Evolutionary conservation across 2,888 invertebrate genomes (phyloP), one percentile per base, ranked within the genome.

Genomic region (Xestia sexstrigata): DNA sequence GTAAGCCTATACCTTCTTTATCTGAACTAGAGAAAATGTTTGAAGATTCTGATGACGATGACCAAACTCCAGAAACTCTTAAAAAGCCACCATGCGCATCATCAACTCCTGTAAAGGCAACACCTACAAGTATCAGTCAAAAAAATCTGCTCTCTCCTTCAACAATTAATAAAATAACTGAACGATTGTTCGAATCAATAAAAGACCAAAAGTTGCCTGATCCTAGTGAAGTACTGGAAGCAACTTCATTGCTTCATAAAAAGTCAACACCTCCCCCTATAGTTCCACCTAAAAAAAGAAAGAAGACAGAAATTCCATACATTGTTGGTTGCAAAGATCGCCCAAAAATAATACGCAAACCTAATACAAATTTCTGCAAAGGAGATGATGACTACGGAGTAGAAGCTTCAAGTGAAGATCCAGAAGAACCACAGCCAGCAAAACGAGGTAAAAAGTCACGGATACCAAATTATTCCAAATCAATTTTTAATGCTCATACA

Each of bases 11-110:
- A 89, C 93, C 93, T 30, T 88, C 91, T 5, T 75, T 93, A 63
- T 74, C 89, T 0, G 92, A 93, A 8, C 84, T 93, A 20, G 90
- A 93, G 69, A 89, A 89, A 83, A 88, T 91, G 88, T 93, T 77
- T 87, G 89, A 89, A 35, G 89, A 90, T 74, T 89, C 91, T 69
- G 91, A 91, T 71, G 84, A 81, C 35, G 52, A 81, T 30, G 84
- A 78, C 23, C 9, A 70, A 52, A 26, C 55, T n/a, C 20, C 69
- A 20, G 55, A 26, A 52, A 65, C 47, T 52, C 52, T 76, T 15
- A 58, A 47, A 60, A 35, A 68, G 20, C 30, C 63, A 30, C 62
- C 47, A 52, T 68, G 52, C n/a, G 60, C 60, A 26, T 23, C 75
- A 69, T 26, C 83, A 42, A 72, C 78, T 70, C 62, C 83, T 8